Base-by-base conservation (phyloP, 2,113 vertebrate genomes). In the Prionailurus viverrinus region DNA sequence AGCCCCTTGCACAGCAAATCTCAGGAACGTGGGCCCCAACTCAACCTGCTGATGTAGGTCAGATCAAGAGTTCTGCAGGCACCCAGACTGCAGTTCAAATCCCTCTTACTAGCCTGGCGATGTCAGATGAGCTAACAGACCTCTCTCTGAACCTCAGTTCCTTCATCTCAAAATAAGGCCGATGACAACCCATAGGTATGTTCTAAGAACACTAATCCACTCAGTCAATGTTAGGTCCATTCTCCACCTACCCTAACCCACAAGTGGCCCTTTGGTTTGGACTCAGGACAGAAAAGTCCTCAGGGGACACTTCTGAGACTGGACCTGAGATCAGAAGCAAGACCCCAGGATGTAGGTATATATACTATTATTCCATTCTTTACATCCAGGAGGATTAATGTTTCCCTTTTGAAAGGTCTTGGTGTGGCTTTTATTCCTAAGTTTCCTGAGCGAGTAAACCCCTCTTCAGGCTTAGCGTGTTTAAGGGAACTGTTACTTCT, bases 171-270 rank as follows among this genome's bases (percentile, higher is more conserved):
- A 58, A 90, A 31, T 0, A 31, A 29, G 4, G 4, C 21, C n/a
- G 5, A 3, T 16, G 33, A 81, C 58, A 45, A 86, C n/a, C 7
- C 14, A 39, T 0, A 53, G 25, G 12, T 14, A 8, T 5, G 11
- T 51, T 66, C 45, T 68, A 58, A 82, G 58, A 66, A 11, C 81
- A 18, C 8, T 39, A 23, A 78, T 18, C 71, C 0, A 0, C 25
- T n/a, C 7, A 16, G 1, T 27, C 58, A 83, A 63, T 0, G 15
- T 53, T 21, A 66, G 7, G 3, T 41, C 74, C 1, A 5, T 7
- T n/a, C 31, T 48, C 51, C 7, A 55, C 31, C 74, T 27, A 33
- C n/a, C 39, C 2, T 7, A 63, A 18, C 25, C 36, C 39, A 41
- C 1, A 33, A 29, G 23, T 3, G 12, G 25, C 29, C 14, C 7